Evolutionary conservation across 2,113 vertebrate genomes (phyloP).

Genomic region (Atrichornis clamosus): DNA sequence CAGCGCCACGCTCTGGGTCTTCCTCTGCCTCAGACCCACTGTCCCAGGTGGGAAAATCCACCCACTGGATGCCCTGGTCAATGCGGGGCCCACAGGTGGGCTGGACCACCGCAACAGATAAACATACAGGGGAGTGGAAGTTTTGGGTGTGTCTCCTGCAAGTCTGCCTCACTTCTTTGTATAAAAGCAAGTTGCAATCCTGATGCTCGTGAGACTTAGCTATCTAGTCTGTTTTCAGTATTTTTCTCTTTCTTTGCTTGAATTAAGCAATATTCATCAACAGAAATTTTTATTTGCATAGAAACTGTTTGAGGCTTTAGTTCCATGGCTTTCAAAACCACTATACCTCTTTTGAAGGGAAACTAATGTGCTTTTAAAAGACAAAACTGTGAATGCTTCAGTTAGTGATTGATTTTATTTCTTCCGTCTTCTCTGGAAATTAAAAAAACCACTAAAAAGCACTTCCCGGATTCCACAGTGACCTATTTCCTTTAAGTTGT

Average conservation of each 20-base stretch:
- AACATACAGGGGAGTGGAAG: accelerated
- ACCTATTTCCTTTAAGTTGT: not conserved
- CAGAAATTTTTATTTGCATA: not conserved
- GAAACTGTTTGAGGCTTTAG: not conserved
- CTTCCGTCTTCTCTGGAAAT: not conserved
- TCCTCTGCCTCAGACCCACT: too few species aligned
- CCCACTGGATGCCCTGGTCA: too few species aligned
- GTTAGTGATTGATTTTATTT: not conserved
- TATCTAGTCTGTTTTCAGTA: not conserved
- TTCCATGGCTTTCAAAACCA: not conserved
- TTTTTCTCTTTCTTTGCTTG: not conserved
- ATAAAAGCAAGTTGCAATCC: not conserved
- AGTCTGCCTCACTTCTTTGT: not conserved
- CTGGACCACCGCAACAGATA: too few species aligned
- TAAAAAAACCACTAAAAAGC: not conserved
- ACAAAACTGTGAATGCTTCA: not conserved
- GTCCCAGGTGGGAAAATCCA: too few species aligned
- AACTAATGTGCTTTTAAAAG: not conserved
- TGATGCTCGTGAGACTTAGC: not conserved
- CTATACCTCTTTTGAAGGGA: not conserved
- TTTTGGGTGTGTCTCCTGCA: not conserved
- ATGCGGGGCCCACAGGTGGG: too few species aligned
- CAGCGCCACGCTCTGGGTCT: too few species aligned
- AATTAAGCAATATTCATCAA: not conserved
- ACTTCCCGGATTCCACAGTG: not conserved